phyloP scores from a whole-genome alignment of 2,797 vertebrate genomes.

The Channa striata region DNA sequence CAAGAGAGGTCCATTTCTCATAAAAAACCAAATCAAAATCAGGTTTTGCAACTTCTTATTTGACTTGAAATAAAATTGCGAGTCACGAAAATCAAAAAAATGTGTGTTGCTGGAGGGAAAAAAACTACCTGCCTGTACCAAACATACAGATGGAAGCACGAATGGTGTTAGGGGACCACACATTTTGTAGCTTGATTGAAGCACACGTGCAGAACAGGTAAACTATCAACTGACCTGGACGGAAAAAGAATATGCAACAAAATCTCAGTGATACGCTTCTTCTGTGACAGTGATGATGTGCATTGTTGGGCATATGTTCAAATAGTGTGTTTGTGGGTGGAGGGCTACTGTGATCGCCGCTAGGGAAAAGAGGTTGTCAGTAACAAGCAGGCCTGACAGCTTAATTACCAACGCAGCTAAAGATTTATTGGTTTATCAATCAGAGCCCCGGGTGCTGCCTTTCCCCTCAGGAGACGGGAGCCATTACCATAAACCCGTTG shows the following conservation, averaged over 20 bases:
- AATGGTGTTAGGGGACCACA: not conserved
- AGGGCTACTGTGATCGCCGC: conserved; percentile 65
- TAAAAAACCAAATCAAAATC: conserved; percentile 27
- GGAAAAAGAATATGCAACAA: conserved; percentile 24
- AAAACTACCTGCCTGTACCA: not conserved
- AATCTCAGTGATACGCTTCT: conserved; percentile 39
- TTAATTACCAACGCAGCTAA: conserved; percentile 96
- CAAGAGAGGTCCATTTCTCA: conserved; percentile 1
- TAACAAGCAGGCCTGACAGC: conserved; percentile 92
- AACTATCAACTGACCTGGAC: conserved; percentile 31
- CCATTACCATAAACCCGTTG: conserved; percentile 90
- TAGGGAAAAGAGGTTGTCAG: conserved; percentile 84
- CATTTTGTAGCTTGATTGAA: not conserved
- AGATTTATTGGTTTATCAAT: conserved; percentile 99
- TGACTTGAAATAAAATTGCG: conserved; percentile 13
- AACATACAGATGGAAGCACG: not conserved
- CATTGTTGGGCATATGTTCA: conserved; percentile 79
- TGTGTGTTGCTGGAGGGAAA: conserved; percentile 3
- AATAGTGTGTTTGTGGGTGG: conserved; percentile 79
- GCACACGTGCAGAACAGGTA: not conserved
- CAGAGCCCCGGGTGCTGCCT: conserved; percentile 87
- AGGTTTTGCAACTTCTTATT: conserved; percentile 18
- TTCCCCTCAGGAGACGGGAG: conserved; percentile 85
- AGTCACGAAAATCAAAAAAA: not conserved
- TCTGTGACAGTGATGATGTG: conserved; percentile 53